Base-by-base conservation (phyloP, 2,888 invertebrate species). In the Cynaeus angustus region DNA sequence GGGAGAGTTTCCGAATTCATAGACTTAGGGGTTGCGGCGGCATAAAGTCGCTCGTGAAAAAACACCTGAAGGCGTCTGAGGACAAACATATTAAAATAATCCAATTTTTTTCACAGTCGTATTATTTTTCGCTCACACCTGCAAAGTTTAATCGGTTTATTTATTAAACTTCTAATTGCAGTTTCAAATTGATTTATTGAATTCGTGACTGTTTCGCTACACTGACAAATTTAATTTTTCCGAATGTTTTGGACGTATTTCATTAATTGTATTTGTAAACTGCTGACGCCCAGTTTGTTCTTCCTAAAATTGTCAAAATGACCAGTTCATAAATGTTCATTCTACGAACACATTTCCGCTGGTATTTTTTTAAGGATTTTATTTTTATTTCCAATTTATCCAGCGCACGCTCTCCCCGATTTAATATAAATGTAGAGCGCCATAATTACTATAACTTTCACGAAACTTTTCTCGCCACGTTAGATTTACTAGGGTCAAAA, bases 211-310 rank as follows among this genome's bases (percentile, higher is more conserved):
- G 41, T 41, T 10, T 5, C 50, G n/a, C 21, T 26, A 28, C 50
- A 50, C 50, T 50, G 26, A 16, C 10, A 50, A 50, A 50, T 50
- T 28, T 26, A 26, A 28, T 50, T 48, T 50, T 50, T 50, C n/a
- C 13, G 13, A 41, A 41, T 41, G 41, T 41, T 41, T 41, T 12
- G 41, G 41, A 41, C 41, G 41, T 41, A 41, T 12, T 41, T 41
- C 41, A 41, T 41, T 41, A 41, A 41, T 41, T 2, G 41, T 12
- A 13, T 41, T 12, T 41, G 41, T 13, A 41, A 41, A 33, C 33
- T 33, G 33, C 33, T 33, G 33, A 33, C 33, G 33, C 9, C 33
- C 9, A 33, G 33, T 33, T 33, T 33, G 33, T 33, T 33, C 6
- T n/a, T 33, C 3, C 33, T 33, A 33, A 33, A 33, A 33, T 33